A percentile compares a stretch with the other conserved stretches of the same genome.
These are phyloP conservation scores for Trematomus loennbergii DNA, from an alignment of 2,113 vertebrate species.

Conservation along the genomic window DNA sequence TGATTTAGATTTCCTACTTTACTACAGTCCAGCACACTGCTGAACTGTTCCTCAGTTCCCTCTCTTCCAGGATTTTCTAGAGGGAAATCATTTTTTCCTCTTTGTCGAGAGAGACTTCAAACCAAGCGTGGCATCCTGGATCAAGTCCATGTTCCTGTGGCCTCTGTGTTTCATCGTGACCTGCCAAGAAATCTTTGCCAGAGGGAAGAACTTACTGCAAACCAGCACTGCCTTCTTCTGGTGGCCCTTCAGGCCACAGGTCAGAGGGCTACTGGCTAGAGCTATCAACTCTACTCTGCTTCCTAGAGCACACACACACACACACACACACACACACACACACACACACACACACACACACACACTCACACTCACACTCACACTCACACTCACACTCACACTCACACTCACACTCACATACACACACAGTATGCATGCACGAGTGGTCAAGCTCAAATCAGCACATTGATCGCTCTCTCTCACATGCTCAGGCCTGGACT, in stretches of 20 bases:
- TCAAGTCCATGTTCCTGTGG: constrained; percentile 58
- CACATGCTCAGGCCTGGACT: constrained; percentile 22
- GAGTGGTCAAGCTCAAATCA: constrained; percentile 44
- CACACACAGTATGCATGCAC: constrained; percentile 3
- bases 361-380: constrained; percentile 5
- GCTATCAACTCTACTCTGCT: constrained; percentile 40
- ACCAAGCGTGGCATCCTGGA: constrained; percentile 63
- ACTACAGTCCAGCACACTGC: constrained; percentile 35
- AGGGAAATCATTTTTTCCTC: constrained; percentile 21
- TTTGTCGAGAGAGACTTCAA: constrained; percentile 58
- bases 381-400: too few species aligned
- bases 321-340: background rate
- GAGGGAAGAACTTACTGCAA: constrained; percentile 47
- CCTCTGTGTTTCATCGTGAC: constrained; percentile 62
- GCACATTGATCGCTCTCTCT: constrained; percentile 47
- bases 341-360: background rate
- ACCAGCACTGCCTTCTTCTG: constrained; percentile 38
- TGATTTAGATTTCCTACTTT: constrained; percentile 45
- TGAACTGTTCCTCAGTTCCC: constrained; percentile 28
- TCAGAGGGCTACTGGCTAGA: constrained; percentile 60
- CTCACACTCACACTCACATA: constrained; percentile 3
- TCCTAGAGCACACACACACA: constrained; percentile 21
- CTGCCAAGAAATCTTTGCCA: constrained; percentile 62
- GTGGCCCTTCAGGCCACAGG: constrained; percentile 37
- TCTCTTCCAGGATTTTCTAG: constrained; percentile 46